Evolutionary conservation across 2,113 vertebrate species (phyloP).

Genomic region (Quiscalus mexicanus): DNA sequence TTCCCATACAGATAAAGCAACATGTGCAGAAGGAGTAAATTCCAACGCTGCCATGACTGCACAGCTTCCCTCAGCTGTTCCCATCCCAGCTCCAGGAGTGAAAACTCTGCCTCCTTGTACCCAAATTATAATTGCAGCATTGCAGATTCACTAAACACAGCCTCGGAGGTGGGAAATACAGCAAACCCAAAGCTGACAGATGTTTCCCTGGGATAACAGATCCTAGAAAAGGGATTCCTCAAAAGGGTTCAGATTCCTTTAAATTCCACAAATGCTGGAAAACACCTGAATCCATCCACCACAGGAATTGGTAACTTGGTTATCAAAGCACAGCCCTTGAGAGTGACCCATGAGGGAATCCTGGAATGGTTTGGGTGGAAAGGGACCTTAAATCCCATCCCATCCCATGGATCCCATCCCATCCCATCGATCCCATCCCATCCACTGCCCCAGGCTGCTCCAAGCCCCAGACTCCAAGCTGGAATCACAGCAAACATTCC

Average conservation of each 20-base stretch:
- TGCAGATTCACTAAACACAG: not conserved
- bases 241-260: not conserved
- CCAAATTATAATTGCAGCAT: fast-evolving
- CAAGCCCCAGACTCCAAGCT: not conserved
- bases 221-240: not conserved
- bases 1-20: not conserved
- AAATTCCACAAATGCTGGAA: fast-evolving
- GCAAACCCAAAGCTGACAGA: not conserved
- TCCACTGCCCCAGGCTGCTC: too few relatives aligned
- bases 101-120: not conserved
- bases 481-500: not conserved
- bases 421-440: not conserved
- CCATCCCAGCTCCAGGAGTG: not conserved
- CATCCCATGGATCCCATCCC: not conserved
- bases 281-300: not conserved
- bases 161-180: not conserved
- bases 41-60: fast-evolving
- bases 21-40: not conserved
- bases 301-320: not conserved
- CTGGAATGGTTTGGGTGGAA: not conserved
- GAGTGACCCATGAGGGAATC: not conserved
- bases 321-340: not conserved
- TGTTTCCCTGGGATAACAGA: not conserved
- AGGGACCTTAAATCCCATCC: not conserved
- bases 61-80: not conserved